phyloP scores from a whole-genome alignment of 2,797 vertebrate genomes.

The Lepilemur ruficaudatus region DNA sequence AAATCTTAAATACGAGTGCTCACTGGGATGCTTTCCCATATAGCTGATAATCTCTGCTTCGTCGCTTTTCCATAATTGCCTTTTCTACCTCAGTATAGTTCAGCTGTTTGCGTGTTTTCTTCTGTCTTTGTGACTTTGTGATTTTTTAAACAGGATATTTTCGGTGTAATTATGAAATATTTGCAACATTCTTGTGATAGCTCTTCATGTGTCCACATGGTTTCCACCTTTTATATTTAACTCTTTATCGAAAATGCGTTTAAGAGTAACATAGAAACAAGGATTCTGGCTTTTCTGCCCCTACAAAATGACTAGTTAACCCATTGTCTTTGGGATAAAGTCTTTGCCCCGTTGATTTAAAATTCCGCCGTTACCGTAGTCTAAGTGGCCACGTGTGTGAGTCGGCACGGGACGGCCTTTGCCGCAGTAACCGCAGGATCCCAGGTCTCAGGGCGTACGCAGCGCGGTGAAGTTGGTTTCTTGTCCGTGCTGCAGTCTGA shows the following conservation, averaged over 20 bases:
- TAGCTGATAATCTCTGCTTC: not conserved
- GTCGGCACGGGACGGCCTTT: not conserved
- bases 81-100: not conserved
- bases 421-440: not conserved
- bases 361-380: not conserved
- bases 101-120: not conserved
- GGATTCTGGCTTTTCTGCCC: not conserved
- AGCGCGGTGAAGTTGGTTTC: not conserved
- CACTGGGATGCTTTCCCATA: not conserved
- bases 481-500: not conserved
- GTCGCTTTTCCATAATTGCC: not conserved
- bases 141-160: not conserved
- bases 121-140: not conserved
- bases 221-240: not conserved
- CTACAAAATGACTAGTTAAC: not conserved
- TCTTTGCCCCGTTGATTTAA: not conserved
- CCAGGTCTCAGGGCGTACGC: not conserved
- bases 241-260: not conserved
- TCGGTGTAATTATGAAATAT: not conserved
- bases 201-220: not conserved
- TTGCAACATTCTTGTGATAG: not conserved
- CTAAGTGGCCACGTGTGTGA: not conserved
- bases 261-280: not conserved
- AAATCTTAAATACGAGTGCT: not conserved
- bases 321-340: not conserved